A percentile compares a stretch with the other conserved stretches of the same genome.
Evolutionary conservation across 2,888 invertebrate genomes (phyloP).

Genomic region (Gastrophysa polygoni): DNA sequence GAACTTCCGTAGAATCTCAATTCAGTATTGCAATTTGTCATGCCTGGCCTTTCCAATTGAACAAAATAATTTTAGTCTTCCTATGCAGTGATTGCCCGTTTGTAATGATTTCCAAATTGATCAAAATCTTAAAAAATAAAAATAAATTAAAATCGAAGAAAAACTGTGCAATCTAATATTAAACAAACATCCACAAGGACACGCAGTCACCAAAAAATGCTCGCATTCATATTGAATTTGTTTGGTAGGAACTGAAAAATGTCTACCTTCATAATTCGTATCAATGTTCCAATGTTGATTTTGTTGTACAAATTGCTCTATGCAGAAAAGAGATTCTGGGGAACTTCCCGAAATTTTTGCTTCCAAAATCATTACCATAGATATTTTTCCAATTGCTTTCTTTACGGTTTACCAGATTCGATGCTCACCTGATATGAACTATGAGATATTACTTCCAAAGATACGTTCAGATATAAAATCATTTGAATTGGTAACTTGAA

Average conservation of each 20-base stretch:
- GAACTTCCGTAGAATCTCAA: not conserved
- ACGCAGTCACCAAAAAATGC: too few relatives aligned
- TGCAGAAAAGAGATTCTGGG: not conserved
- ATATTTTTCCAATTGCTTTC: too few relatives aligned
- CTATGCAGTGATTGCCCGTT: not conserved
- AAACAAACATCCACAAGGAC: not conserved
- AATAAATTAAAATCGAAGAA: not conserved
- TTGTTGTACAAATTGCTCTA: not conserved
- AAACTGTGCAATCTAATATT: not conserved
- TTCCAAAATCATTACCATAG: too few relatives aligned
- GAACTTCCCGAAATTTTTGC: not conserved
- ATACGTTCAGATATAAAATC: too few relatives aligned
- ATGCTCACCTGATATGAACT: too few relatives aligned
- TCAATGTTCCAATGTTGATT: too few relatives aligned
- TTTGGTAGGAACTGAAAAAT: too few relatives aligned
- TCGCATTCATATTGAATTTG: too few relatives aligned
- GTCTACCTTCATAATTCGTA: too few relatives aligned
- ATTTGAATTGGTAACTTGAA: too few relatives aligned
- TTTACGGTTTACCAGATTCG: too few relatives aligned
- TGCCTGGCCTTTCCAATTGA: constrained; percentile 1
- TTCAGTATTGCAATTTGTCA: not conserved
- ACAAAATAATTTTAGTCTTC: not conserved
- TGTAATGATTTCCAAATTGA: not conserved
- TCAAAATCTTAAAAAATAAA: not conserved
- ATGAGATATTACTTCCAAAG: too few relatives aligned